Base-by-base conservation (phyloP, 2,113 vertebrate species). In the Pampusana beccarii region DNA sequence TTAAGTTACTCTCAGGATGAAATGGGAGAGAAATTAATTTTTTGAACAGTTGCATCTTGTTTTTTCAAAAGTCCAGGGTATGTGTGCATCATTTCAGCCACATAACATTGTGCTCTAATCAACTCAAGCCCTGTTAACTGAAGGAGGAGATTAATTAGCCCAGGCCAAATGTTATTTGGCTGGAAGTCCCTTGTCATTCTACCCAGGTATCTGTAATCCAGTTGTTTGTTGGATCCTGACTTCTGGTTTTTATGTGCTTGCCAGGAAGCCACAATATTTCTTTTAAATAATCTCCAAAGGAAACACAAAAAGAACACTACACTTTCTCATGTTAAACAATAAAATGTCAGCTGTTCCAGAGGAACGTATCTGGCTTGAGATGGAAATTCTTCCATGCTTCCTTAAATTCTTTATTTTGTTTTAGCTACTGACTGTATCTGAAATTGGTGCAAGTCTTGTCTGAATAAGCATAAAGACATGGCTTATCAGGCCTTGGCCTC, bases 241-340 rank as follows among this genome's bases (percentile, higher is more conserved):
- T 93, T 92, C 60, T 71, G 74, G 5, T 70, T 86, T 93, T 89
- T 56, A 31, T 80, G 46, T 82, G 51, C 71, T 92, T 94, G 93
- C 79, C 93, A 92, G 72, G 36, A 80, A 60, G 3, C 78, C 40
- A 69, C 62, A 79, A 15, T 85, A 65, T 75, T 95, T 87, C 83
- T 95, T 95, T 92, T 89, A 75, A 95, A 83, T 91, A 77, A 51
- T 73, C 64, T 95, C 92, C 93, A 95, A 94, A 93, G 81, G 92
- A 95, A 95, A 89, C 74, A 92, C 31, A 79, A 34, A 67, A 87
- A 75, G 81, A 91, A 67, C 53, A 56, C 56, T 67, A 40, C 86
- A 56, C 83, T 93, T 93, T 78, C 86, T 93, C 83, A 13, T 89
- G 70, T 91, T 92, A 67, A 89, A 84, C 83, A 88, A 80, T 89